phyloP scores from a whole-genome alignment of 2,888 invertebrate species.

The Anarsia innoxiella region DNA sequence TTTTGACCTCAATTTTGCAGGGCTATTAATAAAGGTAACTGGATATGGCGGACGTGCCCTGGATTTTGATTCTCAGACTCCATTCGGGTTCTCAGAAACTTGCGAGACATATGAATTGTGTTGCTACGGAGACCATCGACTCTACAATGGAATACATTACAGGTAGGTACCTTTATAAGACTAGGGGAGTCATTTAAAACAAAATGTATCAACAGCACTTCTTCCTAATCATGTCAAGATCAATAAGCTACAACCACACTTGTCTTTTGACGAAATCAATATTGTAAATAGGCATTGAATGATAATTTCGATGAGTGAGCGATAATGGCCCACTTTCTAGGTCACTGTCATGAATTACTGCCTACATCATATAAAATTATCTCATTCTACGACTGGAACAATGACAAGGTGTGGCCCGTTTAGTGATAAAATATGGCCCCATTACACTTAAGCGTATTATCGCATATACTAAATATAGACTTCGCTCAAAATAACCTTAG shows the following conservation, averaged over 20 bases:
- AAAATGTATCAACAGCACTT: no score
- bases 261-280: no score
- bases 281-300: no score
- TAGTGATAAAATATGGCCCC: constrained; percentile 35
- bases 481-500: constrained; percentile 3
- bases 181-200: no score
- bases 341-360: not conserved
- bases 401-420: constrained; percentile 23
- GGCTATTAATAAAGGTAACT: constrained; percentile 44
- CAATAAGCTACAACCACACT: no score
- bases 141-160: no score
- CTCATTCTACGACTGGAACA: constrained; percentile 20
- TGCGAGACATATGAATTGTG: no score
- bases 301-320: no score
- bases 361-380: constrained; percentile 10
- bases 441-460: constrained; percentile 21
- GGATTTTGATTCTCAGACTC: constrained; percentile 15
- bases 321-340: no score
- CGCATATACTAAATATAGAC: constrained; percentile 12
- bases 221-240: no score
- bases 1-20: constrained; percentile 46
- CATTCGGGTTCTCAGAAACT: constrained; percentile 31
- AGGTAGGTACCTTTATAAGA: no score
- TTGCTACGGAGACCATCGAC: no score
- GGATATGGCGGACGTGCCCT: constrained; percentile 30